Percentiles rank a stretch among this genome's conserved stretches.
These are phyloP conservation scores for Actinopyga echinites DNA, from an alignment of 53 echinoderm and acorn worm genomes.

Conservation along the genomic window DNA sequence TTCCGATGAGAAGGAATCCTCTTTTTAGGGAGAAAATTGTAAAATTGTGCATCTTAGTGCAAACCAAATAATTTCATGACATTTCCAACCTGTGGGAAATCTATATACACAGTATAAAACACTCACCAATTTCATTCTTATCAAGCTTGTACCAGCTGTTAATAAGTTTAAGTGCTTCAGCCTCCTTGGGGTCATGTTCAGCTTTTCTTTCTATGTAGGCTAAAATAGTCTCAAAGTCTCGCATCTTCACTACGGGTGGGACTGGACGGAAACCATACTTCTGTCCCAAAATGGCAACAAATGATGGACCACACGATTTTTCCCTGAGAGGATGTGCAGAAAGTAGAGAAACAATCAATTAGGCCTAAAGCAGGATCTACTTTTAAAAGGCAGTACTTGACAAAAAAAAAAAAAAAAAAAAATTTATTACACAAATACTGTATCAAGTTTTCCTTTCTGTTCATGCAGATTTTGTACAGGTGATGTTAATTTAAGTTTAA, in stretches of 20 bases:
- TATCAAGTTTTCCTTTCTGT: too few relatives aligned
- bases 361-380: background rate
- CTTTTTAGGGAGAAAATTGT: too few relatives aligned
- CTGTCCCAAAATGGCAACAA: conserved; percentile 84
- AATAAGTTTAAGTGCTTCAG: conserved; percentile 60
- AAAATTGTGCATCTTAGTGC: too few relatives aligned
- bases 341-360: too few relatives aligned
- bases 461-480: too few relatives aligned
- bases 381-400: background rate
- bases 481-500: too few relatives aligned
- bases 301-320: conserved; percentile 81
- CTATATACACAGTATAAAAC: too few relatives aligned
- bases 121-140: conserved; percentile 63
- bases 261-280: conserved; percentile 86
- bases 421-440: too few relatives aligned
- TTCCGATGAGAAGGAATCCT: too few relatives aligned
- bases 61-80: too few relatives aligned
- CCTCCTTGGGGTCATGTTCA: conserved; percentile 54
- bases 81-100: too few relatives aligned
- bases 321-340: conserved; percentile 49
- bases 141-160: conserved; percentile 76
- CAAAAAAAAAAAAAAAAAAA: too few relatives aligned
- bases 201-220: conserved; percentile 52
- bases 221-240: conserved; percentile 44
- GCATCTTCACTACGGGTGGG: conserved; percentile 59